Evolutionary conservation across 1,140 invertebrate species (phyloP).

Genomic region (Arctopsyche grandis): DNA sequence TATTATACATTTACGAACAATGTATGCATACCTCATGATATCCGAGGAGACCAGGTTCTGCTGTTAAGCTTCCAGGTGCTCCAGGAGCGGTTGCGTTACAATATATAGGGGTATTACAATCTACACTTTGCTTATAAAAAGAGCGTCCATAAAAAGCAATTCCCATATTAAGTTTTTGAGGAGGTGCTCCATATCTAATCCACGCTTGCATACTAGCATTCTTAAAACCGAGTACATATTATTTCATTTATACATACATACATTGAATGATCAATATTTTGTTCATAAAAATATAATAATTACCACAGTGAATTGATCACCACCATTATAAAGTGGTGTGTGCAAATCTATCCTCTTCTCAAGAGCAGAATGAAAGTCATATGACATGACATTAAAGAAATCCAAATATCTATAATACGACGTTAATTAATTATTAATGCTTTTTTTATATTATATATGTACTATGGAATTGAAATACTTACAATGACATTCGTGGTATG

Average conservation of each 20-base stretch:
- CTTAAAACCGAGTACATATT: constrained; percentile 45
- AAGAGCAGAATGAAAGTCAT: constrained; percentile 76
- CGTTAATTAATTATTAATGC: neutral
- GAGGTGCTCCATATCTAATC: constrained; percentile 65
- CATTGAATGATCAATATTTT: neutral
- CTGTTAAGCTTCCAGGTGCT: constrained; percentile 76
- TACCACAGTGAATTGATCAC: constrained; percentile 61
- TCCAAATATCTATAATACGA: constrained; percentile 64
- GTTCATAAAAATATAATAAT: constrained; percentile 42
- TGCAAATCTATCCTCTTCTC: constrained; percentile 71
- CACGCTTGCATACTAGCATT: constrained; percentile 57
- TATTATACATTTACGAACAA: neutral
- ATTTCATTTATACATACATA: neutral
- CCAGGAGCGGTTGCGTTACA: constrained; percentile 69
- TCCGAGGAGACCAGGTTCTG: constrained; percentile 74
- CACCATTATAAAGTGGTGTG: constrained; percentile 65
- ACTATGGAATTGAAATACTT: constrained; percentile 42
- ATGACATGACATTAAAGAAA: constrained; percentile 75
- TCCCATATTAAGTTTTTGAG: constrained; percentile 74
- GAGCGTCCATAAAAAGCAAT: constrained; percentile 75
- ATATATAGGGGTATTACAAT: constrained; percentile 61
- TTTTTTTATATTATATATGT: too few relatives aligned
- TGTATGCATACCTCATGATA: constrained; percentile 75
- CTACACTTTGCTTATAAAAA: constrained; percentile 67
- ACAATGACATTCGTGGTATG: constrained; percentile 63